phyloP scores from a whole-genome alignment of 1,140 invertebrate genomes.

The Caerostris darwini region DNA sequence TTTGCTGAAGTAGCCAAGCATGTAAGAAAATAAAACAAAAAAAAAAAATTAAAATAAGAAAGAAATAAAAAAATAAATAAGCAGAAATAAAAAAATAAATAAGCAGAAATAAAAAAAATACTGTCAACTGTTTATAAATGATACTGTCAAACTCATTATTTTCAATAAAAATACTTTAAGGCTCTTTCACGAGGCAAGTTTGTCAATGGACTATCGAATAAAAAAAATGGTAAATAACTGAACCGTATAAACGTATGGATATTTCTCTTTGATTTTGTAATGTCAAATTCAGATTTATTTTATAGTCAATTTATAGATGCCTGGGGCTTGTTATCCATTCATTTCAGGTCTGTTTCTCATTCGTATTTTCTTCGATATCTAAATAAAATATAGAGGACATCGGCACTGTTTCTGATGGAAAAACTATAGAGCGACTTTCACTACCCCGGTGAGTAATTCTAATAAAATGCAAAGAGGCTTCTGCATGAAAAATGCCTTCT shows the following conservation, averaged over 20 bases:
- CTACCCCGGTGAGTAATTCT: conserved; percentile 34
- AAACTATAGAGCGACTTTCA: neutral
- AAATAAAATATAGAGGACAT: neutral
- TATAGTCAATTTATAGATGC: conserved; percentile 62
- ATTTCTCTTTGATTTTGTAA: conserved; percentile 62
- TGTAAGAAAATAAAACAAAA: neutral
- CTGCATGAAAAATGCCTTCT: neutral
- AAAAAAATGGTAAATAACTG: conserved; percentile 64
- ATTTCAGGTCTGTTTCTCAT: conserved; percentile 2
- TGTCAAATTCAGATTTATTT: conserved; percentile 70
- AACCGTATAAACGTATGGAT: conserved; percentile 51
- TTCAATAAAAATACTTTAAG: conserved; percentile 48
- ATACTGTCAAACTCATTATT: conserved; percentile 59
- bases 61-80: too few species aligned
- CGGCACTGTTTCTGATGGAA: neutral
- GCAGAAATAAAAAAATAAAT: too few species aligned
- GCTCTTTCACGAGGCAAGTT: neutral
- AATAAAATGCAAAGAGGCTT: conserved; percentile 56
- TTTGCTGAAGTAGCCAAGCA: conserved; percentile 31
- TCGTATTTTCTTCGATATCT: neutral
- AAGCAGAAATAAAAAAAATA: neutral
- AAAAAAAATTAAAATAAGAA: neutral
- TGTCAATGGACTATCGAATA: conserved; percentile 29
- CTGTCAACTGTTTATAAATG: conserved; percentile 48
- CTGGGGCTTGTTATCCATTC: conserved; percentile 51